phyloP scores from a whole-genome alignment of 2,113 vertebrate genomes.

The Protobothrops mucrosquamatus region DNA sequence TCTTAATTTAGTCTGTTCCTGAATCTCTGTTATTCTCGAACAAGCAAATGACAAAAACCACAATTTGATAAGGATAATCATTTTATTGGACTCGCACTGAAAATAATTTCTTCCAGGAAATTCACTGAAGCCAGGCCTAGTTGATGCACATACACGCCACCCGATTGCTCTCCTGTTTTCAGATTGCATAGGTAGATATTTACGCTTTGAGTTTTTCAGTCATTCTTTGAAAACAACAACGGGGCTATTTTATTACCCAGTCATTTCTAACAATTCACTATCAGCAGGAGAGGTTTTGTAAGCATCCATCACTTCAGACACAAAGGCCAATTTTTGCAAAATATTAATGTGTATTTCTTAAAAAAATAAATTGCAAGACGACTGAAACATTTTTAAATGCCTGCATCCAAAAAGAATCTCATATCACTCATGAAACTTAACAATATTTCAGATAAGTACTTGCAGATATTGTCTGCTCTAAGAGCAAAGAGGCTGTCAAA shows the following conservation, averaged over 20 bases:
- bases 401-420: background rate
- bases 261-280: background rate
- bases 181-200: background rate
- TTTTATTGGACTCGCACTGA: conserved; percentile 54
- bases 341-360: background rate
- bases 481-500: background rate
- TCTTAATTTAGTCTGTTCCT: conserved; percentile 73
- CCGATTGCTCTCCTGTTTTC: background rate
- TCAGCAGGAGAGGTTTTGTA: background rate
- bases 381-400: background rate
- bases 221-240: background rate
- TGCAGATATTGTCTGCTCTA: background rate
- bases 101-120: conserved; percentile 45
- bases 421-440: background rate
- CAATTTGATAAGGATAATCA: conserved; percentile 60
- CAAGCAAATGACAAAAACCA: conserved; percentile 57
- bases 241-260: background rate
- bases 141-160: background rate
- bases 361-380: background rate
- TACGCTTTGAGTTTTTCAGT: background rate
- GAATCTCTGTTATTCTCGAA: conserved; percentile 45
- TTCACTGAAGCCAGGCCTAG: background rate
- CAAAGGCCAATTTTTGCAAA: background rate
- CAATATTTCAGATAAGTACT: background rate
- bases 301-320: background rate